Evolutionary conservation across 2,888 invertebrate genomes (phyloP).

Genomic region (Trachelus iudaicus): DNA sequence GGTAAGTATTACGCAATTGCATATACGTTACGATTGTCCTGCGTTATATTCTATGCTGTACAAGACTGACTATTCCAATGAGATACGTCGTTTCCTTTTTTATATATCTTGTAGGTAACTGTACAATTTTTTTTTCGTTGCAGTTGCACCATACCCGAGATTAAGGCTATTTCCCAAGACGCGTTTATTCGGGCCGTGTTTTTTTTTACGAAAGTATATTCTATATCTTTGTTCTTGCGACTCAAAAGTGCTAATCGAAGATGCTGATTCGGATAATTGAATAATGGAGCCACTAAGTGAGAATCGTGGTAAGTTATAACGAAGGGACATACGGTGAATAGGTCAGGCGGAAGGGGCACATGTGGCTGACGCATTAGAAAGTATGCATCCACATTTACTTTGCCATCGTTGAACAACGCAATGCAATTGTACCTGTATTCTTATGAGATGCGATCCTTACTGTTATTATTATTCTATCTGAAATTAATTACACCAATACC

Average conservation of each 20-base stretch:
- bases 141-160: not conserved
- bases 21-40: not conserved
- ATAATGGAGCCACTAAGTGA: not conserved
- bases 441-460: not conserved
- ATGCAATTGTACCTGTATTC: not conserved
- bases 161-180: not conserved
- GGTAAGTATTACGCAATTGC: not conserved
- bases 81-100: not conserved
- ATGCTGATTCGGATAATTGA: not conserved
- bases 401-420: not conserved
- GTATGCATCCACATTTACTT: conserved; percentile 1
- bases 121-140: not conserved
- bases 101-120: not conserved
- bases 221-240: not conserved
- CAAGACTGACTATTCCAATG: not conserved
- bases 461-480: not conserved
- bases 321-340: not conserved
- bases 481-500: not conserved
- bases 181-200: not conserved
- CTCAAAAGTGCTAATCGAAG: not conserved
- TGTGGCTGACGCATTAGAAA: not conserved
- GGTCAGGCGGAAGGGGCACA: not conserved
- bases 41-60: not conserved
- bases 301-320: not conserved
- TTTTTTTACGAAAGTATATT: not conserved